Evolutionary conservation across 2,888 invertebrate species (phyloP), one percentile per base, ranked within the genome.

Genomic region (Zygothrica quintamaculata): DNA sequence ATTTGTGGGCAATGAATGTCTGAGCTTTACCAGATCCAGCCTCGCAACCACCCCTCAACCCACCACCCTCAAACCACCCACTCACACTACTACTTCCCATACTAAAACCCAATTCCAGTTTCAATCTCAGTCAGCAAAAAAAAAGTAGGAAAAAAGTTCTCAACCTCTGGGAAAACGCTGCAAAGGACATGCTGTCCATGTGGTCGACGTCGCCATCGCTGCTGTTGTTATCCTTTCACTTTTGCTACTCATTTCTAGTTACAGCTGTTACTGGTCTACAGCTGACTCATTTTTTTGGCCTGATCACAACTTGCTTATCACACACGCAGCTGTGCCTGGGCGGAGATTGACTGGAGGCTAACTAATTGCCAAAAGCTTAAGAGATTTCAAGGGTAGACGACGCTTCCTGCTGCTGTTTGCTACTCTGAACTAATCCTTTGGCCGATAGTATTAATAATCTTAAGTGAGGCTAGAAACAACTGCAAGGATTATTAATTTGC

Each of bases 1-100:
- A 87, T 88, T 87, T 88, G 88, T 82, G 88, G 88, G 87, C 88
- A 87, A 87, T 88, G 86, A 88, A 88, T 87, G 88, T 88, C 88
- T 86, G 85, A 82, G 88, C 79, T 87, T 85, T 88, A 85, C 18
- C 18, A 22, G 18, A 3, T 5, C 18, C 18, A 22, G 18, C 5
- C 18, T 22, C 18, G 5, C n/a, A 6, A 33, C 33, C 33, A 5
- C 33, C 7, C 33, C 5, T n/a, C 7, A 6, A 33, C 33, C 7
- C 50, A 51, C 9, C 26, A 4, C 26, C 26, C 26, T n/a, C n/a
- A n/a, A n/a, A n/a, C n/a, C n/a, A n/a, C n/a, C n/a, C n/a, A n/a
- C n/a, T n/a, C n/a, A n/a, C n/a, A n/a, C n/a, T n/a, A n/a, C n/a
- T n/a, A n/a, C n/a, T n/a, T n/a, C n/a, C n/a, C n/a, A n/a, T n/a